These are phyloP conservation scores for Engystomops pustulosus DNA, from an alignment of 2,113 vertebrate genomes.

Conservation along the genomic window DNA sequence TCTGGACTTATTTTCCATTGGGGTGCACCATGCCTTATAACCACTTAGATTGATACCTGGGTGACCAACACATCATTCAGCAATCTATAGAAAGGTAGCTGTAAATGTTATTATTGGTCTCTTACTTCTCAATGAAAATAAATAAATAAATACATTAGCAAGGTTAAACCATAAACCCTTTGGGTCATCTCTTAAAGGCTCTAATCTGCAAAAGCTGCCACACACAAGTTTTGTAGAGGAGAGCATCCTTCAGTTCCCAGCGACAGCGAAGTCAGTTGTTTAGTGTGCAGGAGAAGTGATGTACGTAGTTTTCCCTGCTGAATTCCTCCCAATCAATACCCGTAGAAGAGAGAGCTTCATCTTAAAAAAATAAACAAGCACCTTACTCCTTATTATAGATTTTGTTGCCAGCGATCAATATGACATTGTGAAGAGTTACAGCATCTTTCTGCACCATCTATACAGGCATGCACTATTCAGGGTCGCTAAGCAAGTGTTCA, in stretches of 20 bases:
- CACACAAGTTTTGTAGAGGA: not conserved
- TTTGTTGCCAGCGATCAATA: slow-evolving; percentile 48
- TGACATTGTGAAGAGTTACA: slow-evolving; percentile 51
- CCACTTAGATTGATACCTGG: too few relatives aligned
- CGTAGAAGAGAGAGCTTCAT: slow-evolving; percentile 35
- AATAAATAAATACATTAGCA: too few relatives aligned
- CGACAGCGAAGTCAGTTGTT: not conserved
- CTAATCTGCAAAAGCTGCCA: not conserved
- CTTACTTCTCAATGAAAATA: too few relatives aligned
- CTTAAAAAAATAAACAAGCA: slow-evolving; percentile 57
- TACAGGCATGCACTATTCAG: not conserved
- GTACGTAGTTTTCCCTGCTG: slow-evolving; percentile 35
- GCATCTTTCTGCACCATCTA: slow-evolving; percentile 20
- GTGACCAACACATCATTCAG: too few relatives aligned
- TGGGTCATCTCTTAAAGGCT: not conserved
- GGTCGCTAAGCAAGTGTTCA: not conserved
- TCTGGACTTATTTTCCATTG: too few relatives aligned
- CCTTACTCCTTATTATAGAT: slow-evolving; percentile 53
- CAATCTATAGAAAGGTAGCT: too few relatives aligned
- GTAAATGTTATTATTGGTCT: too few relatives aligned
- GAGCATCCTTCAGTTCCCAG: not conserved
- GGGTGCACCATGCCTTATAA: too few relatives aligned
- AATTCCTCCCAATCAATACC: slow-evolving; percentile 45
- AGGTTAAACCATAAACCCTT: too few relatives aligned
- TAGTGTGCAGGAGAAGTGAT: slow-evolving; percentile 15